phyloP scores from a whole-genome alignment of 2,797 vertebrate species.

The Harpagifer antarcticus region DNA sequence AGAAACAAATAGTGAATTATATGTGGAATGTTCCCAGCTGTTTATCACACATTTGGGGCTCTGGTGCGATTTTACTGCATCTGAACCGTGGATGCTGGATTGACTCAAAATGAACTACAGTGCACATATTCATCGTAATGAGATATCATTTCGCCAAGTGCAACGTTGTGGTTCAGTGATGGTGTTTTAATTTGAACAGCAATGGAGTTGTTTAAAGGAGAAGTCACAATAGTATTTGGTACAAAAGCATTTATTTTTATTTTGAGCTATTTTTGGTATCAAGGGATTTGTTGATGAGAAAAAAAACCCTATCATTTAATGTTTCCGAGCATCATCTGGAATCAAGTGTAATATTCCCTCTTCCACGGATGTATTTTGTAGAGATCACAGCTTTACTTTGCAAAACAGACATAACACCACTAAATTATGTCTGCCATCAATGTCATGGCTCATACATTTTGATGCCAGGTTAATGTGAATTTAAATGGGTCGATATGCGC shows the following conservation, averaged over 20 bases:
- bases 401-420: conserved; percentile 75
- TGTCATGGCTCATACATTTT: conserved; percentile 83
- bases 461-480: conserved; percentile 84
- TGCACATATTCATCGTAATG: neutral
- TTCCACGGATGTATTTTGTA: conserved; percentile 36
- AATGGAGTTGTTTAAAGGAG: conserved; percentile 1
- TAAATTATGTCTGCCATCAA: conserved; percentile 76
- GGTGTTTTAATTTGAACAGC: neutral
- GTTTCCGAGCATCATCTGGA: conserved; percentile 7
- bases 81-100: neutral
- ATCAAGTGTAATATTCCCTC: conserved; percentile 23
- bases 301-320: neutral
- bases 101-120: conserved; percentile 4
- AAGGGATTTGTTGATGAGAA: neutral
- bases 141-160: conserved; percentile 5
- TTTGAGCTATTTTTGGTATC: neutral
- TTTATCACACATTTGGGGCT: conserved; percentile 13
- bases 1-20: neutral
- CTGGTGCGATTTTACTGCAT: neutral
- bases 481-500: conserved; percentile 84
- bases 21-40: neutral
- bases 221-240: neutral
- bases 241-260: neutral
- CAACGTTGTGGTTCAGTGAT: neutral
- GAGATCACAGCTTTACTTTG: conserved; percentile 68